A percentile compares a stretch with the other conserved stretches of the same genome.
Conservation (phyloP, 2,797 vertebrate genomes). For the Clarias platycephalus region DNA sequence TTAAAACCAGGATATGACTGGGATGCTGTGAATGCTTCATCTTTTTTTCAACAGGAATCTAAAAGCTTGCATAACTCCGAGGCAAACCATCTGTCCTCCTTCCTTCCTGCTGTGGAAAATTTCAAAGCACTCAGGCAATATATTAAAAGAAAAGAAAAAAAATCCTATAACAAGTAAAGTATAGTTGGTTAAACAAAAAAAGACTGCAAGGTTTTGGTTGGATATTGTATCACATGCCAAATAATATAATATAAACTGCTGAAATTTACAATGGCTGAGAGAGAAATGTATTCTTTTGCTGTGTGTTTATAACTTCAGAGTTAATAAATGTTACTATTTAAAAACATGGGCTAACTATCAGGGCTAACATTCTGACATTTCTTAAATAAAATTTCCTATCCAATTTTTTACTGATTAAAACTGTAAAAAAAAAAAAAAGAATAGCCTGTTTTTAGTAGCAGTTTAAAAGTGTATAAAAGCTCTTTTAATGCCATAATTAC, state of each 20-base stretch:
- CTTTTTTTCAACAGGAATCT: neutral
- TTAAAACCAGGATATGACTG: neutral
- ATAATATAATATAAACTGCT: neutral
- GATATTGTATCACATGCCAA: neutral
- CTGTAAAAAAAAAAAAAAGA: neutral
- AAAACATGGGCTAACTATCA: neutral
- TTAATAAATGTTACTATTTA: neutral
- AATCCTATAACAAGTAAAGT: neutral
- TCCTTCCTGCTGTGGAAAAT: constrained; percentile 9
- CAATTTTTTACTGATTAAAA: neutral
- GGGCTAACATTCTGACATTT: neutral
- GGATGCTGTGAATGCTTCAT: neutral
- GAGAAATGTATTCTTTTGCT: neutral
- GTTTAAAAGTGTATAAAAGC: neutral
- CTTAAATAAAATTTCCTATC: neutral
- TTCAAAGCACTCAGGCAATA: constrained; percentile 16
- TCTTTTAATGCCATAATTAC: neutral
- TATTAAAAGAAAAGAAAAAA: constrained; percentile 18
- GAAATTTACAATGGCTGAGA: too few relatives aligned
- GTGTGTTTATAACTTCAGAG: neutral
- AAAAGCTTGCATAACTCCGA: neutral
- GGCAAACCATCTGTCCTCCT: constrained; percentile 15
- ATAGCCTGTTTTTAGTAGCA: neutral
- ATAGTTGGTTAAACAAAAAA: neutral
- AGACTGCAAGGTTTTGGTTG: neutral